Conservation (phyloP, 2,113 vertebrate genomes). For the Proterorhinus semilunaris region DNA sequence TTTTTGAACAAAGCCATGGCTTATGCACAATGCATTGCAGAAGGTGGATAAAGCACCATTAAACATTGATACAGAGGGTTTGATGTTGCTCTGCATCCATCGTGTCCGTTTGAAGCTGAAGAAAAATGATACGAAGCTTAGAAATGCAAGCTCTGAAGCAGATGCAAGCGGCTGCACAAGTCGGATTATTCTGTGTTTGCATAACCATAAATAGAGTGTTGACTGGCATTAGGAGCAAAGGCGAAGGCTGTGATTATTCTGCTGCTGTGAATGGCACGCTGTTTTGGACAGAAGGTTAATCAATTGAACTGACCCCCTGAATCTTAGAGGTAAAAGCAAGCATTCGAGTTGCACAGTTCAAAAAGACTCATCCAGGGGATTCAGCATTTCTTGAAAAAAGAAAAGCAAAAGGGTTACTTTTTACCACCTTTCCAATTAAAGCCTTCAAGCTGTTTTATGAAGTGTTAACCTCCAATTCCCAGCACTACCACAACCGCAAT, state of each 20-base stretch:
- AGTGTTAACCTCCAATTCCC: too few species aligned
- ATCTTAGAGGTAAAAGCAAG: neutral
- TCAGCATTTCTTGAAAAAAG: too few species aligned
- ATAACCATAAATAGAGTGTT: neutral
- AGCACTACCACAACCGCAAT: too few species aligned
- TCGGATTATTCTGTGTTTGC: conserved; percentile 1
- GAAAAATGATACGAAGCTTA: conserved; percentile 29
- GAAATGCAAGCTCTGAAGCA: conserved; percentile 26
- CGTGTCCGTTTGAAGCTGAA: conserved; percentile 19
- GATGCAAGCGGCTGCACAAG: conserved; percentile 1
- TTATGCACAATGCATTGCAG: neutral
- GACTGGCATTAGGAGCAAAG: conserved; percentile 24
- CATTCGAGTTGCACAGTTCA: neutral
- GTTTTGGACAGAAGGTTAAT: conserved; percentile 21
- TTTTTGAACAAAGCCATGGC: too few species aligned
- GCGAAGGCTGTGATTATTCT: conserved; percentile 32
- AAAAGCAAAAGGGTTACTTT: too few species aligned
- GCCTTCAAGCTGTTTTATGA: too few species aligned
- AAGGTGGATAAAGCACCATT: neutral
- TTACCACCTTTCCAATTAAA: too few species aligned
- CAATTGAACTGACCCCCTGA: neutral
- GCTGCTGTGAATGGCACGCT: conserved; percentile 17
- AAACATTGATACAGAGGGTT: neutral
- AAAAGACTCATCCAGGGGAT: neutral
- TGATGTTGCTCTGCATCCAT: neutral